A percentile compares a stretch with the other conserved stretches of the same genome.
phyloP scores from a whole-genome alignment of 2,113 vertebrate species.

The Colaptes auratus region DNA sequence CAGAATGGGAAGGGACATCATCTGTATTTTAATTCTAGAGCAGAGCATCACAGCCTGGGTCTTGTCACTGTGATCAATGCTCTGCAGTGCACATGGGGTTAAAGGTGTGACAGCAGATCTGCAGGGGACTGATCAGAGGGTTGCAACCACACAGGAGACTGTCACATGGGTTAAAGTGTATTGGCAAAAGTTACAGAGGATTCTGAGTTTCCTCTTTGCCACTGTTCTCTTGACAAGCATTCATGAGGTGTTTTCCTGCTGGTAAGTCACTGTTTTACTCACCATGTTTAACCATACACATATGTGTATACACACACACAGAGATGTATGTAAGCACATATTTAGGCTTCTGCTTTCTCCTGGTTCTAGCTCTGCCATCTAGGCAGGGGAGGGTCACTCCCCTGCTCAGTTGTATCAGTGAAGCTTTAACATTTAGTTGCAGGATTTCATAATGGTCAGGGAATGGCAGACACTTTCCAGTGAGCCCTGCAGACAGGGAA shows the following conservation, averaged over 20 bases:
- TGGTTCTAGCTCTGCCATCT: not conserved
- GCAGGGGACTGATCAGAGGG: not conserved
- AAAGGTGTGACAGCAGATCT: not conserved
- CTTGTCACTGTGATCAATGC: not conserved
- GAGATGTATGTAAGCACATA: not conserved
- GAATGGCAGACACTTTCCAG: rapidly evolving
- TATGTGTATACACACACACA: not conserved
- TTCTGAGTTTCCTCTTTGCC: not conserved
- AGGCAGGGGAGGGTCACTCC: not conserved
- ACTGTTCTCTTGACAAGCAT: not conserved
- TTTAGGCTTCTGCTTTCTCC: not conserved
- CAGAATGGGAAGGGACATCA: not conserved
- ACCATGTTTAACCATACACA: not conserved
- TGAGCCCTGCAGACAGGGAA: not conserved
- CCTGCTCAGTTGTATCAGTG: not conserved
- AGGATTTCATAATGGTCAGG: not conserved
- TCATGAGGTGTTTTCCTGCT: not conserved
- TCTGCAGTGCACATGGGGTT: not conserved
- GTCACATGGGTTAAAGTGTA: not conserved
- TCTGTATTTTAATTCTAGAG: not conserved
- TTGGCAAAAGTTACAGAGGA: not conserved
- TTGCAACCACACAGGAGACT: not conserved
- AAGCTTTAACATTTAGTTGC: not conserved
- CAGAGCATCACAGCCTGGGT: not conserved
- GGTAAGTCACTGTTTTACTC: not conserved